Evolutionary conservation across 2,113 vertebrate species (phyloP).

Genomic region (Probosciger aterrimus): DNA sequence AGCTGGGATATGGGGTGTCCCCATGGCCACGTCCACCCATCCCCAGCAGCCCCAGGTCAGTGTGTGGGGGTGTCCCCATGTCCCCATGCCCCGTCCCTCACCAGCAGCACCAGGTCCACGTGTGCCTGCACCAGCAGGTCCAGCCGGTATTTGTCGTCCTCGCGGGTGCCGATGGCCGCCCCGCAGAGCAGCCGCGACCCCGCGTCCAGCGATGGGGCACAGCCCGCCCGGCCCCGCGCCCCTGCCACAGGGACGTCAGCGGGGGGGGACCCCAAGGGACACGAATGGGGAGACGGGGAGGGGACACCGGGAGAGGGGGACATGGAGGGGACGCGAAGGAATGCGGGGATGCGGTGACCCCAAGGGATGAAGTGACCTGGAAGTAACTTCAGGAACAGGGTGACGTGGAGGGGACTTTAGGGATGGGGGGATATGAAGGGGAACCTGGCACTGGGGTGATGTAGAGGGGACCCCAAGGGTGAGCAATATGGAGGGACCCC

Average conservation of each 20-base stretch:
- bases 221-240: not conserved
- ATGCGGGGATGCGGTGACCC: not conserved
- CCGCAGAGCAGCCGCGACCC: conserved; percentile 11
- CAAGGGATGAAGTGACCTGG: not conserved
- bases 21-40: not conserved
- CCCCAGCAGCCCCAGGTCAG: not conserved
- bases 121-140: conserved; percentile 16
- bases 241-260: not conserved
- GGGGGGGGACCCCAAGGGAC: no score
- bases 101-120: conserved; percentile 14
- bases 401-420: rapidly evolving
- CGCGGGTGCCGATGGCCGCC: conserved; percentile 2
- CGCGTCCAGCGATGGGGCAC: not conserved
- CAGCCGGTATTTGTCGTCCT: not conserved
- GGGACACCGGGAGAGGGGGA: no score
- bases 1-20: no score
- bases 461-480: not conserved
- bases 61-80: not conserved
- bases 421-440: not conserved
- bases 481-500: not conserved
- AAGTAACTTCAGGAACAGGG: not conserved
- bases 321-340: not conserved
- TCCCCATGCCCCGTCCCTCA: not conserved
- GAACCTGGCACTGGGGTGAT: not conserved
- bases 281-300: no score